phyloP scores from a whole-genome alignment of 2,888 invertebrate genomes.

The Brachynemurus nebulosus region DNA sequence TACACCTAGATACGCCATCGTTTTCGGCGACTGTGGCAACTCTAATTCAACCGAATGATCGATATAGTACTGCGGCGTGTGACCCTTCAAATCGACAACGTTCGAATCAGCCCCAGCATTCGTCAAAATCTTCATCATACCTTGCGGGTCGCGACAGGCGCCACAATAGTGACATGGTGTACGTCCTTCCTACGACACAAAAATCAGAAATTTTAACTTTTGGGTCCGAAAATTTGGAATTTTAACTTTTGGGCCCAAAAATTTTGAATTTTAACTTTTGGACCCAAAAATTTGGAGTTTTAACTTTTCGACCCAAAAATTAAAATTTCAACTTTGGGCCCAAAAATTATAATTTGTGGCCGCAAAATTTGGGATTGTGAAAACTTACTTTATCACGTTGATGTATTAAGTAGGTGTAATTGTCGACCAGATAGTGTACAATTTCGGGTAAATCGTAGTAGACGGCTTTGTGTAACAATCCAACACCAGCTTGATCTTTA shows the following conservation, averaged over 20 bases:
- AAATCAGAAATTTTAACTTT: neutral
- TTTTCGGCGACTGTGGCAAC: conserved; percentile 31
- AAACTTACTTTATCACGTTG: conserved; percentile 59
- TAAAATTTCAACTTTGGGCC: too few relatives aligned
- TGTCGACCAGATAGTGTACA: conserved; percentile 53
- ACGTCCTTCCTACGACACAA: conserved; percentile 42
- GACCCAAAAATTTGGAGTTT: too few relatives aligned
- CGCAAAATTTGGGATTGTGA: too few relatives aligned
- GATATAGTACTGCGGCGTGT: conserved; percentile 42
- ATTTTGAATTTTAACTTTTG: too few relatives aligned
- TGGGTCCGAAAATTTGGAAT: neutral
- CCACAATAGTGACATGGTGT: conserved; percentile 55
- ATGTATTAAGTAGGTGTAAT: conserved; percentile 49
- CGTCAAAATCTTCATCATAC: conserved; percentile 44
- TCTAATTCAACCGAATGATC: conserved; percentile 39
- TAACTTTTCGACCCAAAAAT: too few relatives aligned
- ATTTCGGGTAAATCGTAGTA: conserved; percentile 60
- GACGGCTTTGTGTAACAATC: conserved; percentile 67
- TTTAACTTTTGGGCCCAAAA: too few relatives aligned
- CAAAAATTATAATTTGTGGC: too few relatives aligned
- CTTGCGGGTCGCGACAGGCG: conserved; percentile 41
- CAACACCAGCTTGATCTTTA: conserved; percentile 54
- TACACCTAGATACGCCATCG: conserved; percentile 1
- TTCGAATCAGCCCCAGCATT: conserved; percentile 48
- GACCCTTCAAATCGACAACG: conserved; percentile 41